Evolutionary conservation across 2,888 invertebrate genomes (phyloP).

Genomic region (Callyntrura sp.): DNA sequence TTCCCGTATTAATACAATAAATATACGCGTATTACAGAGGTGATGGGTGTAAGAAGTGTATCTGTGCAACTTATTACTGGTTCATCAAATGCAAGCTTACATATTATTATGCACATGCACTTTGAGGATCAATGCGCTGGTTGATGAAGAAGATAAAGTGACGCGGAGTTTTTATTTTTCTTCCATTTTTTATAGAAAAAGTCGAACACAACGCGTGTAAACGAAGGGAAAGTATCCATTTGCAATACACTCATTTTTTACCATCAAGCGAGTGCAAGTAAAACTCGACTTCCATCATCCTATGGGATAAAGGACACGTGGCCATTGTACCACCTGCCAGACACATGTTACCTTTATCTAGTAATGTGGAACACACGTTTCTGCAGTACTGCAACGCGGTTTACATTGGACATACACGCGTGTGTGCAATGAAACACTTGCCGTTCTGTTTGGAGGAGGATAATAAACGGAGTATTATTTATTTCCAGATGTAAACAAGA

Average conservation of each 20-base stretch:
- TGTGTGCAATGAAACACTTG: slow-evolving; percentile 43
- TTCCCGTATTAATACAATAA: background rate
- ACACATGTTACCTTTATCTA: slow-evolving; percentile 82
- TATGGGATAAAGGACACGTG: slow-evolving; percentile 83
- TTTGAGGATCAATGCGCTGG: slow-evolving; percentile 43
- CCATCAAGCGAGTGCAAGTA: background rate
- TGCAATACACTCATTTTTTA: slow-evolving; percentile 50
- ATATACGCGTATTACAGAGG: too few relatives aligned
- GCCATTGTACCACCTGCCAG: slow-evolving; percentile 83
- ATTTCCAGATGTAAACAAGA: slow-evolving; percentile 34
- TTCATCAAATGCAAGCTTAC: background rate
- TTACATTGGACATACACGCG: slow-evolving; percentile 5
- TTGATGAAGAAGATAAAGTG: slow-evolving; percentile 31
- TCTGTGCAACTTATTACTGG: slow-evolving; percentile 60
- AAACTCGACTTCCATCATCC: slow-evolving; percentile 41
- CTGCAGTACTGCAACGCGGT: slow-evolving; percentile 16
- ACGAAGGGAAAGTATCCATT: slow-evolving; percentile 33
- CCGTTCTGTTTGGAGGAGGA: background rate
- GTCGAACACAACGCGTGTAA: slow-evolving; percentile 22
- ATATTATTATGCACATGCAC: slow-evolving; percentile 34
- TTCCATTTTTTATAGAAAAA: slow-evolving; percentile 29
- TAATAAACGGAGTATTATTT: slow-evolving; percentile 15
- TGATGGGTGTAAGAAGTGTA: slow-evolving; percentile 24
- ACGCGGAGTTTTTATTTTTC: slow-evolving; percentile 31
- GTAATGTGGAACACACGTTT: slow-evolving; percentile 75